phyloP scores from a whole-genome alignment of 1,140 invertebrate species.

The Acyrthosiphon pisum region DNA sequence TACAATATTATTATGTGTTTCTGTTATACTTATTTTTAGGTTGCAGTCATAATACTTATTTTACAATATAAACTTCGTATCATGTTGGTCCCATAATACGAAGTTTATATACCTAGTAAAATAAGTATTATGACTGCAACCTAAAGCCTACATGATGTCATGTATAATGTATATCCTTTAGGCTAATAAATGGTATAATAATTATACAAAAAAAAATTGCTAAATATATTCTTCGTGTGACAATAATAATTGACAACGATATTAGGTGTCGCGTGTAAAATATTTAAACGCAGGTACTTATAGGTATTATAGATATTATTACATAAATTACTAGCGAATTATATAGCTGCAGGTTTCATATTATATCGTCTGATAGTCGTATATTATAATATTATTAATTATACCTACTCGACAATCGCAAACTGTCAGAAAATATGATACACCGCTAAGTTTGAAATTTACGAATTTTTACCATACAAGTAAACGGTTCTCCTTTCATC shows the following conservation, averaged over 20 bases:
- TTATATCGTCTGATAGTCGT: not conserved
- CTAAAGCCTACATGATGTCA: not conserved
- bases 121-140: no score
- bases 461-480: not conserved
- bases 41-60: not conserved
- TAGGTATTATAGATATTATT: not conserved
- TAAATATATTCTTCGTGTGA: not conserved
- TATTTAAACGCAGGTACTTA: not conserved
- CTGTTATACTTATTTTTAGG: not conserved
- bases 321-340: not conserved
- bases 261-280: not conserved
- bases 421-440: not conserved
- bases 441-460: not conserved
- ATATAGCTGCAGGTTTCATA: not conserved
- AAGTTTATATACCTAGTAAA: no score
- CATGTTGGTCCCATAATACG: no score
- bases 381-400: not conserved
- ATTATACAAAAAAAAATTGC: not conserved
- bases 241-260: not conserved
- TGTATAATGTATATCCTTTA: not conserved
- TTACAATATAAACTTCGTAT: not conserved
- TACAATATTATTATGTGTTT: not conserved
- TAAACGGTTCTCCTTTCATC: not conserved
- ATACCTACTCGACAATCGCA: not conserved
- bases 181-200: not conserved